Percentiles rank a stretch among this genome's conserved stretches.
Conservation (phyloP, 2,113 vertebrate genomes). For the Nasalis larvatus region DNA sequence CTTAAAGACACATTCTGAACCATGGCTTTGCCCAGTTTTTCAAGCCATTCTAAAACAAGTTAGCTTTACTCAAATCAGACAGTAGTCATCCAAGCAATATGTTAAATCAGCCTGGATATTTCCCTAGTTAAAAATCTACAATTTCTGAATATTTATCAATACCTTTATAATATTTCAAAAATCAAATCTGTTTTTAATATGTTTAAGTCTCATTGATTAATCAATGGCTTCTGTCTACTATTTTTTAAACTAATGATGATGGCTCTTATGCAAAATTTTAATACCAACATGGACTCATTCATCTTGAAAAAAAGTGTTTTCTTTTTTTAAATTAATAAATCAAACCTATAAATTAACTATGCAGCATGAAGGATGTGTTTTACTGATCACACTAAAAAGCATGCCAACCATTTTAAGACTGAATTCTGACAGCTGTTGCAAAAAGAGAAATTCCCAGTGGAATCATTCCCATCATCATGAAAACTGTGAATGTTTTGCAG, state of each 20-base stretch:
- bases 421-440: slow-evolving; percentile 30
- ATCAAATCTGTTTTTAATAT: slow-evolving; percentile 25
- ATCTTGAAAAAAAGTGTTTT: not conserved
- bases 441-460: not conserved
- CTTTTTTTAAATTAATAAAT: not conserved
- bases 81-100: not conserved
- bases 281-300: not conserved
- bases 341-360: not conserved
- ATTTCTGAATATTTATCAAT: not conserved
- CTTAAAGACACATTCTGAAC: not conserved
- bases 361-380: not conserved
- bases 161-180: slow-evolving; percentile 37
- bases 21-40: not conserved
- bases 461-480: not conserved
- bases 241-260: not conserved
- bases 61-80: not conserved
- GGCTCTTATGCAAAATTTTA: not conserved
- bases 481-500: not conserved
- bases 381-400: slow-evolving; percentile 21
- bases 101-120: not conserved
- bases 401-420: not conserved
- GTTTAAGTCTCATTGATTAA: not conserved
- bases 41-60: not conserved
- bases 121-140: not conserved
- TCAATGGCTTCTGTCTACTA: not conserved